Evolutionary conservation across 2,888 invertebrate genomes (phyloP), one percentile per base, ranked within the genome.

Genomic region (Coenonympha arcania): DNA sequence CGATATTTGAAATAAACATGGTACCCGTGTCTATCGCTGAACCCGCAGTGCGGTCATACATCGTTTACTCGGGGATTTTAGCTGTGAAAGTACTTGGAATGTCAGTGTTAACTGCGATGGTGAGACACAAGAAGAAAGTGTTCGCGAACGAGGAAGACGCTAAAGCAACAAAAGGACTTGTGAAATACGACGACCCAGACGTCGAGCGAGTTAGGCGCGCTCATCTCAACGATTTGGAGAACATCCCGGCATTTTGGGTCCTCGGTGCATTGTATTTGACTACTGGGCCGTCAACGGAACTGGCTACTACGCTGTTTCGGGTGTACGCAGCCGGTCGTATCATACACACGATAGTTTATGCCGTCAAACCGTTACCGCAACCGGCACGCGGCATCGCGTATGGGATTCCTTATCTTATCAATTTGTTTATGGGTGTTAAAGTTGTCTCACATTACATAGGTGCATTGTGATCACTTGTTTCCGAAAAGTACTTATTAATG

Each of bases 221-320:
- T 5, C 91, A 92, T 66, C 79, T 88, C 59, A 93, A 93, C 64
- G 92, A 92, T 69, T 67, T 92, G 69, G 92, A 93, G 74, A 93
- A 92, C 69, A 91, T 93, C 41, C 86, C 90, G 0, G 83, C 88
- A 2, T 93, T 92, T 68, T 85, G 91, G 69, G 62, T 90, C 9
- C 71, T 90, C 16, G 89, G 88, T 4, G 84, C 87, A n/a, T 69
- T 88, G 34, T 91, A 89, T 69, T 66, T 88, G 5, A 64, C 83
- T 34, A 89, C 88, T 0, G 74, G 76, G 15, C 90, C 90, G 0
- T 65, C 54, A 0, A 47, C 52, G 3, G 59, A 49, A 8, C 51
- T 55, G 43, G 66, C 56, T 28, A 51, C 46, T 11, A 34, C 58
- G 4, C 57, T 68, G 37, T 65, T 66, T 48, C 55, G 88, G 39